Evolutionary conservation across 1,140 invertebrate species (phyloP).

Genomic region (Homarus americanus): DNA sequence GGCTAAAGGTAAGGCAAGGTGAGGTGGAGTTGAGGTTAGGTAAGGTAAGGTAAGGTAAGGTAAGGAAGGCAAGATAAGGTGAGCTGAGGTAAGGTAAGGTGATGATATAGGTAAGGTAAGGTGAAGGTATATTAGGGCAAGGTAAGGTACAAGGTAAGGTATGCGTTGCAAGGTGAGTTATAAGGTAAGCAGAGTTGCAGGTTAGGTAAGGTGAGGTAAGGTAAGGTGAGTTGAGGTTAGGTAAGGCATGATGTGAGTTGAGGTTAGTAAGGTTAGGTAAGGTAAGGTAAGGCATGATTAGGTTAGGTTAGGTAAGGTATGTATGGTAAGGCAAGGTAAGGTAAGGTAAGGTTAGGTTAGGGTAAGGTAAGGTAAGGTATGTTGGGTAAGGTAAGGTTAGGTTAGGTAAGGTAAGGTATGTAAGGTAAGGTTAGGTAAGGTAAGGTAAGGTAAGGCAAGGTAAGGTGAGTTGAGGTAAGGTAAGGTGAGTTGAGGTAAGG

Average conservation of each 20-base stretch:
- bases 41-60: not conserved
- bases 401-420: not conserved
- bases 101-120: not conserved
- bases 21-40: not conserved
- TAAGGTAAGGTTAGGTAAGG: slow-evolving; percentile 3
- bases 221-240: not conserved
- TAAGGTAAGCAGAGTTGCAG: not conserved
- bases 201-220: not conserved
- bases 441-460: not conserved
- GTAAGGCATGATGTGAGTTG: not conserved
- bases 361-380: not conserved
- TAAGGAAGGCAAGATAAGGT: not conserved
- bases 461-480: not conserved
- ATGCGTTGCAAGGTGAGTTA: not conserved
- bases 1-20: not conserved
- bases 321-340: not conserved
- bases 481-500: not conserved
- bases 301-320: not conserved
- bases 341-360: not conserved
- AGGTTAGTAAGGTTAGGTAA: not conserved
- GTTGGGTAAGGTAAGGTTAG: not conserved
- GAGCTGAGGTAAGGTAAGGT: not conserved
- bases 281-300: not conserved
- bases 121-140: not conserved
- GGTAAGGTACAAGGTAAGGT: slow-evolving; percentile 6